Conservation (phyloP, 2,113 vertebrate genomes). For the Morone saxatilis region DNA sequence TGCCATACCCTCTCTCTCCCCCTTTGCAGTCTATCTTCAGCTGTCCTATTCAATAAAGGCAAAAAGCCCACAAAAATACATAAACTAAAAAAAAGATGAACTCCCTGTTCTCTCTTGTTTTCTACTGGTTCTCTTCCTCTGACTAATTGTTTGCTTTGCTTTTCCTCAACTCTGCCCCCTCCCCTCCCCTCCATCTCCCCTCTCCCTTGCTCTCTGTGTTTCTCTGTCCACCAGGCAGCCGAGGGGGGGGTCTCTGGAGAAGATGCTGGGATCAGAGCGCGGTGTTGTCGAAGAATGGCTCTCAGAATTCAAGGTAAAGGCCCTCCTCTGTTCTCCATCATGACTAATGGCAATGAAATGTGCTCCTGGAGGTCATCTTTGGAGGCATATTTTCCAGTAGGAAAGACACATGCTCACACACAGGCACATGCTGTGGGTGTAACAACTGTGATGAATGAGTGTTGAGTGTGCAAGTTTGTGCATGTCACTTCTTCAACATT, state of each 20-base stretch:
- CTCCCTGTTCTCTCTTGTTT: background rate
- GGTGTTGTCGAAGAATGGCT: constrained; percentile 98
- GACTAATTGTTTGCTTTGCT: background rate
- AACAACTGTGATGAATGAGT: constrained; percentile 5
- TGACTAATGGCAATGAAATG: constrained; percentile 35
- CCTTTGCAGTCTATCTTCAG: too few species aligned
- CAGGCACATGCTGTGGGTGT: background rate
- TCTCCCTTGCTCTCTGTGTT: background rate
- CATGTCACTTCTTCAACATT: constrained; percentile 6
- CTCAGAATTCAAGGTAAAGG: constrained; percentile 98
- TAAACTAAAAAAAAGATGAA: too few species aligned
- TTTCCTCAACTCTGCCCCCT: background rate
- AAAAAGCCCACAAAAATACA: too few species aligned
- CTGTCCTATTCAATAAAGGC: too few species aligned
- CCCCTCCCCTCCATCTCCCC: background rate
- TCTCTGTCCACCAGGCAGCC: constrained; percentile 74
- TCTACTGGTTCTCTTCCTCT: background rate
- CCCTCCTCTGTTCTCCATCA: background rate
- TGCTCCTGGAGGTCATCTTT: constrained; percentile 5
- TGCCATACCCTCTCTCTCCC: too few species aligned
- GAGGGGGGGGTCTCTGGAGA: constrained; percentile 81
- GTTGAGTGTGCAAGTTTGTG: background rate
- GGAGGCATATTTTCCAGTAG: background rate
- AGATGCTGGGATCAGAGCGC: constrained; percentile 95
- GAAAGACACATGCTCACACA: background rate